phyloP scores from a whole-genome alignment of 2,888 invertebrate genomes.

The Eupeodes latifasciatus region DNA sequence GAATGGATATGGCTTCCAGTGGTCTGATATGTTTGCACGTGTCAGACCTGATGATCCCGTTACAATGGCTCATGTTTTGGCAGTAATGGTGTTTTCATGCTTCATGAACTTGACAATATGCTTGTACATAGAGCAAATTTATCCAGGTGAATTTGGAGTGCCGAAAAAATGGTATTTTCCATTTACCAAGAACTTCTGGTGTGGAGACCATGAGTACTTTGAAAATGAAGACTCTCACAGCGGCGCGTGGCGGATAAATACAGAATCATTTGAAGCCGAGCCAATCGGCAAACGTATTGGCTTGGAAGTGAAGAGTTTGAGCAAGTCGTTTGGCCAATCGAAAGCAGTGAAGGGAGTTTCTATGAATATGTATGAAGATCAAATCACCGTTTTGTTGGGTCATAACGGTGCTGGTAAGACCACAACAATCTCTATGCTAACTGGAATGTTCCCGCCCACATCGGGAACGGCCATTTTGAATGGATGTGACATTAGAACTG shows the following conservation, averaged over 20 bases:
- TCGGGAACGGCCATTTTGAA: conserved; percentile 89
- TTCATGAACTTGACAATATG: conserved; percentile 89
- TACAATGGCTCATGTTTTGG: conserved; percentile 85
- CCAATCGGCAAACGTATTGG: conserved; percentile 83
- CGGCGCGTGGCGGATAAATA: conserved; percentile 83
- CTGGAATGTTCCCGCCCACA: conserved; percentile 89
- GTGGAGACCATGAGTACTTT: conserved; percentile 85
- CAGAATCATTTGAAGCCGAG: conserved; percentile 84
- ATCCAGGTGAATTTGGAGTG: conserved; percentile 92
- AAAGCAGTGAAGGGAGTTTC: conserved; percentile 86
- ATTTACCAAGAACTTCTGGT: conserved; percentile 87
- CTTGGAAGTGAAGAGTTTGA: conserved; percentile 86
- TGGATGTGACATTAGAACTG: conserved; percentile 87
- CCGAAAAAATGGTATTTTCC: conserved; percentile 92
- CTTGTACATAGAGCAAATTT: conserved; percentile 92
- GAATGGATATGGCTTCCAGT: conserved; percentile 85
- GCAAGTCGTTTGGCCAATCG: conserved; percentile 85
- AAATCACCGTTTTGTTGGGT: conserved; percentile 87
- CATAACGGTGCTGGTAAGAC: conserved; percentile 94
- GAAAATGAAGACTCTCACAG: conserved; percentile 85
- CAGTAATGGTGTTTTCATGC: conserved; percentile 25
- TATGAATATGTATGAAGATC: conserved; percentile 78
- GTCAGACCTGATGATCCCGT: conserved; percentile 86
- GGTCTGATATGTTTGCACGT: conserved; percentile 85
- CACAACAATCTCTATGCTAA: conserved; percentile 95